Base-by-base conservation (phyloP, 64 coral and sea anemone species). In the Montipora sp. region DNA sequence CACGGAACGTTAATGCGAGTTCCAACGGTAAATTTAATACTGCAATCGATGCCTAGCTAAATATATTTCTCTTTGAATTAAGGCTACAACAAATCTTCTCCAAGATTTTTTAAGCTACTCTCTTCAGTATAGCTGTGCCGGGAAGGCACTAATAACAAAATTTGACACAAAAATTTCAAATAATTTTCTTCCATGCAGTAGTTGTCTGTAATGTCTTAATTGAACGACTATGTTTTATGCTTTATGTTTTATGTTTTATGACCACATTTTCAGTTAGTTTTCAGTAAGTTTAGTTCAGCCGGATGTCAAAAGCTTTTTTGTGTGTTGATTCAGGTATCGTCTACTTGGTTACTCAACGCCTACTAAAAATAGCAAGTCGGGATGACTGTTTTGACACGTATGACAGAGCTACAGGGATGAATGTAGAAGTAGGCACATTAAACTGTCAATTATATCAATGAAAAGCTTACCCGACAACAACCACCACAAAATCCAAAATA, bases 401-500 rank as follows among this genome's bases (percentile, higher is more conserved):
- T 14, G 60, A 53, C 74, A 79, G 89, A 51, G 50, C 57, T n/a
- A 90, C 22, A n/a, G 59, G 80, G 11, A 19, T 68, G 61, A 79
- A 65, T 51, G 59, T 90, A 51, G 48, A 80, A 53, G 76, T 78
- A 23, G 20, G 75, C 74, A 90, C 24, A 80, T 63, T 85, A 65
- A 43, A 85, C 82, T 72, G 82, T 85, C 82, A 70, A 19, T 85
- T 85, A 72, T 65, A 85, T 71, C 67, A 77, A 91, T 45, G 89
- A 65, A 20, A 65, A 81, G 18, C 98, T 94, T 92, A 99, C 98
- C 98, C 98, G 9, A 99, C 92, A 72, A 96, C 89, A 12, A 99
- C 92, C 19, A 99, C 98, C 24, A 95, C 92, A 83, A 99, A 99
- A 76, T 99, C 98, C 61, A 99, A 91, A 51, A 99, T 99, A 63